Percentiles rank a stretch among this genome's conserved stretches.
These are phyloP conservation scores for Microcebus murinus DNA, from an alignment of 2,113 vertebrate species.

Conservation along the genomic window DNA sequence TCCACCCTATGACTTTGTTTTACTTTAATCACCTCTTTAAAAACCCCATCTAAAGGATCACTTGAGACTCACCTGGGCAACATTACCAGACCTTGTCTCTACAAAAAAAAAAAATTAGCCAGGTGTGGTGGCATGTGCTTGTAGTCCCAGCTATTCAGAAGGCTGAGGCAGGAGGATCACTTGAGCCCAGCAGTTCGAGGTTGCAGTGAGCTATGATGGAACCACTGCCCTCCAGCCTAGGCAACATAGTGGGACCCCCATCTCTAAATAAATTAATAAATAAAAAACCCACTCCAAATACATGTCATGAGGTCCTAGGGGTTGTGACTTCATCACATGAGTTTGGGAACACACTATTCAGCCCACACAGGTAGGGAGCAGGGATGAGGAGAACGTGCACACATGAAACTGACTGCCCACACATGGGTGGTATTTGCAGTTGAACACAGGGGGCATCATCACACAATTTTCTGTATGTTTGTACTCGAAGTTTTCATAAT, in stretches of 20 bases:
- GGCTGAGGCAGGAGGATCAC: neutral
- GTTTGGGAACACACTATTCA: neutral
- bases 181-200: neutral
- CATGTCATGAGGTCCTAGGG: neutral
- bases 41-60: neutral
- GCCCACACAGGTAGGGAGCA: neutral
- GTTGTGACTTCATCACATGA: neutral
- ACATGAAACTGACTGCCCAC: too few relatives aligned
- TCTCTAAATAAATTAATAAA: neutral
- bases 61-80: too few relatives aligned
- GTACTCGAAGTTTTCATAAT: neutral
- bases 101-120: neutral
- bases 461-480: neutral
- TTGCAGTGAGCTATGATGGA: too few relatives aligned
- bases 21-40: neutral
- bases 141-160: neutral
- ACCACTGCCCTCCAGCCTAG: neutral
- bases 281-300: neutral
- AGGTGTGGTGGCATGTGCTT: neutral
- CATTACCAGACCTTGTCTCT: too few relatives aligned
- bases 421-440: fast-evolving
- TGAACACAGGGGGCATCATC: fast-evolving
- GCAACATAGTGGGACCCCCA: too few relatives aligned
- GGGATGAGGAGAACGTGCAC: neutral
- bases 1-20: neutral